These are phyloP conservation scores for Lydus trimaculatus DNA, from an alignment of 2,888 invertebrate genomes.

Conservation along the genomic window DNA sequence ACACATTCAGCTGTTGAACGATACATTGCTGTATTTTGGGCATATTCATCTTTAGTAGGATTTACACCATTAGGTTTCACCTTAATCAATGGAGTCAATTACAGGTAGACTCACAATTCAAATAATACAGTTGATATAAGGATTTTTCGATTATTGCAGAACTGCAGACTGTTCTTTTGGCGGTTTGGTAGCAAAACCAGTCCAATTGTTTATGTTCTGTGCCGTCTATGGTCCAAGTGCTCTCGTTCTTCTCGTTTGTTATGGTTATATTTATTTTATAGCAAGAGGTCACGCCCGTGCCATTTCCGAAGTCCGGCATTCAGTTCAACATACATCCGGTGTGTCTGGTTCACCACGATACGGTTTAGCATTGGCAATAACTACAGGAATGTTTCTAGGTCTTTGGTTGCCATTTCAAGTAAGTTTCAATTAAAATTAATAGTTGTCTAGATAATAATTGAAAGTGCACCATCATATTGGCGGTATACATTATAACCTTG, in stretches of 20 bases:
- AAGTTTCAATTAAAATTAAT: slow-evolving; percentile 28
- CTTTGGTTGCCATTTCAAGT: slow-evolving; percentile 71
- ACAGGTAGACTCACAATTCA: slow-evolving; percentile 40
- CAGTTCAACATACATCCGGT: slow-evolving; percentile 60
- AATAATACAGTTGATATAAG: background rate
- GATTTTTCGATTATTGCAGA: slow-evolving; percentile 41
- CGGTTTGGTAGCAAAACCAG: slow-evolving; percentile 62
- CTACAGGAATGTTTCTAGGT: slow-evolving; percentile 68
- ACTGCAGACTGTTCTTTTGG: slow-evolving; percentile 62
- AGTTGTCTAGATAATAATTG: no score
- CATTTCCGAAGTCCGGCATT: slow-evolving; percentile 68
- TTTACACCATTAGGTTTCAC: slow-evolving; percentile 65
- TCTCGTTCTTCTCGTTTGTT: slow-evolving; percentile 66
- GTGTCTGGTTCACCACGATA: slow-evolving; percentile 62
- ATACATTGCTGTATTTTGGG: slow-evolving; percentile 67
- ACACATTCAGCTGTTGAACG: slow-evolving; percentile 67
- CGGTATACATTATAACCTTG: no score
- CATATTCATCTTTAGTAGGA: slow-evolving; percentile 65
- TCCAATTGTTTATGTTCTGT: slow-evolving; percentile 66
- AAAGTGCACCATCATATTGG: no score
- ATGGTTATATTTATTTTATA: slow-evolving; percentile 69
- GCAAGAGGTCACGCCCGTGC: slow-evolving; percentile 70
- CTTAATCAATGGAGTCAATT: slow-evolving; percentile 52
- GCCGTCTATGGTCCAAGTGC: slow-evolving; percentile 70
- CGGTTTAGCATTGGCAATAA: slow-evolving; percentile 68